Conservation (phyloP, 2,113 vertebrate species). For the Sphyrna mokarran region DNA sequence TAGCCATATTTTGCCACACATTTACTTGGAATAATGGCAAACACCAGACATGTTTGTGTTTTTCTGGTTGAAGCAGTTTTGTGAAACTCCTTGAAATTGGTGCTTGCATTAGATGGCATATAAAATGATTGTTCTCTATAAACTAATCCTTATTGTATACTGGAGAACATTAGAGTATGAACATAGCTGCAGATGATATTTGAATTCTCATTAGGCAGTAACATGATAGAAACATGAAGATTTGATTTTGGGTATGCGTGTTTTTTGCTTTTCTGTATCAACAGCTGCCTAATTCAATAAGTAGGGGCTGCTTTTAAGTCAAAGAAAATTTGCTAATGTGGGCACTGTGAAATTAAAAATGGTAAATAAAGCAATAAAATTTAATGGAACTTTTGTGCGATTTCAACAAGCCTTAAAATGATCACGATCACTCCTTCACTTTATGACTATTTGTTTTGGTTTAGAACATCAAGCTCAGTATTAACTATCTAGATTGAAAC, state of each 20-base stretch:
- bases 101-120: not conserved
- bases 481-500: not conserved
- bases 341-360: not conserved
- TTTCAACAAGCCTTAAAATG: conserved; percentile 8
- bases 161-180: not conserved
- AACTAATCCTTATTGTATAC: not conserved
- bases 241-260: not conserved
- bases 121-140: not conserved
- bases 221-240: not conserved
- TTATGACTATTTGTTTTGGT: not conserved
- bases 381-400: not conserved
- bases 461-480: not conserved
- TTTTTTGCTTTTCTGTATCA: not conserved
- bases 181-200: not conserved
- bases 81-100: conserved; percentile 2
- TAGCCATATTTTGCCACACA: not conserved
- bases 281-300: not conserved
- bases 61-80: not conserved
- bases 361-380: not conserved
- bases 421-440: not conserved
- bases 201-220: not conserved
- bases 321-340: not conserved
- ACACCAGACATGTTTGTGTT: not conserved
- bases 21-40: not conserved
- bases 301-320: not conserved